phyloP scores from a whole-genome alignment of 1,140 invertebrate genomes.

The Zaprionus capensis region DNA sequence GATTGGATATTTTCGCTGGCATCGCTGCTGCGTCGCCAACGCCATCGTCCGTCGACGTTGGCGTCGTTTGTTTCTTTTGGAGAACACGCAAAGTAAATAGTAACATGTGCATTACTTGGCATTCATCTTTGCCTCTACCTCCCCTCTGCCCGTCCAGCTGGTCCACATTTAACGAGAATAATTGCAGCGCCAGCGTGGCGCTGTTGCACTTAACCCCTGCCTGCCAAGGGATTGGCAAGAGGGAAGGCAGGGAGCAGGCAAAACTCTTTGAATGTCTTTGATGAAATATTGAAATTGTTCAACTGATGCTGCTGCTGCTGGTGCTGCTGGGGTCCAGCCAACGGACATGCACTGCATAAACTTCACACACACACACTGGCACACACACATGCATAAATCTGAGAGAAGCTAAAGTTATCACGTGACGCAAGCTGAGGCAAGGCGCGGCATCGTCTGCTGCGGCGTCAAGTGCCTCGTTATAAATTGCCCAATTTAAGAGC shows the following conservation, averaged over 20 bases:
- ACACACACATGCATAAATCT: constrained; percentile 44
- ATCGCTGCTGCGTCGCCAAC: constrained; percentile 36
- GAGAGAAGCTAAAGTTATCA: constrained; percentile 49
- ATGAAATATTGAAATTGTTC: constrained; percentile 81
- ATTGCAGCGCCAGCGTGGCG: constrained; percentile 79
- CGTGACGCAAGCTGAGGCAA: constrained; percentile 43
- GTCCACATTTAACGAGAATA: constrained; percentile 79
- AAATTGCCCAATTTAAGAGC: constrained; percentile 76
- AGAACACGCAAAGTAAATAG: constrained; percentile 77
- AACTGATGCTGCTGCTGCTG: constrained; percentile 53
- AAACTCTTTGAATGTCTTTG: constrained; percentile 76
- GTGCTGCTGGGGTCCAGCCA: constrained; percentile 48
- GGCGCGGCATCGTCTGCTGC: constrained; percentile 33
- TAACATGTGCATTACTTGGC: constrained; percentile 81
- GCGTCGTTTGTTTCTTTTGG: constrained; percentile 63
- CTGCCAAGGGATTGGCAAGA: not conserved
- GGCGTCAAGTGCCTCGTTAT: constrained; percentile 79
- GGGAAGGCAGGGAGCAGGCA: not conserved
- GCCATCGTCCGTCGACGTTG: constrained; percentile 37
- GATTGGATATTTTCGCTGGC: constrained; percentile 53
- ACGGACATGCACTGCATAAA: constrained; percentile 46
- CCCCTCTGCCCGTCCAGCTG: constrained; percentile 27
- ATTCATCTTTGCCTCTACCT: constrained; percentile 57
- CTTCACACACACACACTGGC: constrained; percentile 31
- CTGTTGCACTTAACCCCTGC: constrained; percentile 71